Evolutionary conservation across 2,888 invertebrate genomes (phyloP).

Genomic region (Heteropelma amictum): DNA sequence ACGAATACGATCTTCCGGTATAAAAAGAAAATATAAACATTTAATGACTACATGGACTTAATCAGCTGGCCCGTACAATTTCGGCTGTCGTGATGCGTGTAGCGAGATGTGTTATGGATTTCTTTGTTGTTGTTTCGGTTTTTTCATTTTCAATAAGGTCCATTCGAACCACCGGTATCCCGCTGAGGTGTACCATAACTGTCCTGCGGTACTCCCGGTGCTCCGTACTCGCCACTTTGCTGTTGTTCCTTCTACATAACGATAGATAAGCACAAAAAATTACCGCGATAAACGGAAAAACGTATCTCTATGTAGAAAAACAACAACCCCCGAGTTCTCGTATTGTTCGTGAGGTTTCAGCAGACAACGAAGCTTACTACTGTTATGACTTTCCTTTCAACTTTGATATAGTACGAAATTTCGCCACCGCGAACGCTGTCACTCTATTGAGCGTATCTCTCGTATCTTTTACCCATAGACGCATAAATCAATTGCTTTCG

Average conservation of each 20-base stretch:
- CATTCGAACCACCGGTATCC: conserved; percentile 46
- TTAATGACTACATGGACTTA: conserved; percentile 44
- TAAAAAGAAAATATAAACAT: conserved; percentile 47
- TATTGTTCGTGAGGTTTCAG: no score
- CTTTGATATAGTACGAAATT: no score
- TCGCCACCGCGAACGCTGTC: no score
- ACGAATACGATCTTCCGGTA: conserved; percentile 42
- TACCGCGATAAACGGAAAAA: no score
- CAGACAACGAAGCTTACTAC: no score
- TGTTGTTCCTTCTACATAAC: conserved; percentile 70
- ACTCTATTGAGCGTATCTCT: no score
- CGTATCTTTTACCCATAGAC: no score
- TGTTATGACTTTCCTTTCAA: no score
- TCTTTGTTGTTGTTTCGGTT: not conserved
- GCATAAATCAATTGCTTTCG: no score
- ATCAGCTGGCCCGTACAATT: conserved; percentile 22
- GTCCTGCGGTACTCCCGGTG: conserved; percentile 72
- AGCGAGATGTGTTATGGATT: conserved; percentile 18
- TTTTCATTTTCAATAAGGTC: conserved; percentile 62
- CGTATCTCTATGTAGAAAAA: no score
- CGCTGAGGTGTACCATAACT: conserved; percentile 79
- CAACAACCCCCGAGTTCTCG: no score
- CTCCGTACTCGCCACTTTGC: conserved; percentile 71
- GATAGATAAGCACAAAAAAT: no score
- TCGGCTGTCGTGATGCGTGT: conserved; percentile 13